Conservation (phyloP, 2,888 invertebrate genomes). For the Hydrotaea cyrtoneurina region DNA sequence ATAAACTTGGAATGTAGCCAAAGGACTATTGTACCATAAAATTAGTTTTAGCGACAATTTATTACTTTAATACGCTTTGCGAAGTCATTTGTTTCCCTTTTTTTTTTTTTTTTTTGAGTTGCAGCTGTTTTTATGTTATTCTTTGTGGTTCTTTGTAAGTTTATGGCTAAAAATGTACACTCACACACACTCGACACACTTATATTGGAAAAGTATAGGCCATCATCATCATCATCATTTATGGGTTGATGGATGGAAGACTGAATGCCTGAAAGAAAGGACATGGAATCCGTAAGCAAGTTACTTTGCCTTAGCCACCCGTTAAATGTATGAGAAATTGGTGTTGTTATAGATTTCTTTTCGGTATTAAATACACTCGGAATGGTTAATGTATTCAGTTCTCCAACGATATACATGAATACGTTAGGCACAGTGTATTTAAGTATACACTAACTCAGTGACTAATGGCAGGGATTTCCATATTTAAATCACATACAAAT, state of each 20-base stretch:
- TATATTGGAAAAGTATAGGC: conserved; percentile 19
- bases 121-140: background rate
- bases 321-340: conserved; percentile 4
- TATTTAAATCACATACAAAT: conserved; percentile 23
- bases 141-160: conserved; percentile 9
- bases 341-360: background rate
- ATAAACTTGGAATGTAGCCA: background rate
- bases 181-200: background rate
- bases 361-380: background rate
- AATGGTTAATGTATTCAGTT: background rate
- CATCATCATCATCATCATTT: conserved; percentile 10
- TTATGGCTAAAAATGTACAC: background rate
- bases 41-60: conserved; percentile 65
- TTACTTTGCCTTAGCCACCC: background rate
- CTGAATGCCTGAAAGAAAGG: background rate
- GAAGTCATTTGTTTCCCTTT: conserved; percentile 35
- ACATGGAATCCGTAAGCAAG: background rate
- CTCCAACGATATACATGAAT: no score
- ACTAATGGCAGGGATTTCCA: conserved; percentile 2
- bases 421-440: no score
- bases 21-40: conserved; percentile 59
- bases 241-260: background rate
- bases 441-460: background rate
- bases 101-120: no score
- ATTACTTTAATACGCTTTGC: conserved; percentile 62